Conservation (phyloP, 2,113 vertebrate genomes). For the Petaurus breviceps region DNA sequence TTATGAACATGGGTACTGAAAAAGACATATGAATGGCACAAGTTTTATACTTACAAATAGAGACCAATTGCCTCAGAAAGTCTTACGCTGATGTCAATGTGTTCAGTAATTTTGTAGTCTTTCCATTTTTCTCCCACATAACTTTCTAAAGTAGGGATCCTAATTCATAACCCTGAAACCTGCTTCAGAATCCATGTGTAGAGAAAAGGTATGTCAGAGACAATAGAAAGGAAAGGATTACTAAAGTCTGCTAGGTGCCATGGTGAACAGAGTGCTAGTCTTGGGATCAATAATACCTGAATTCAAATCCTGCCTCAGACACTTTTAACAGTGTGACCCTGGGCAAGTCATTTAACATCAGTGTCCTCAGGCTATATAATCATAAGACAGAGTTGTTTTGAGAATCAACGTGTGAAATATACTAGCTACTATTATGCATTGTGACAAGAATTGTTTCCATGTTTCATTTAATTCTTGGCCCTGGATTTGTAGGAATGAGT, state of each 20-base stretch:
- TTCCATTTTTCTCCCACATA: not conserved
- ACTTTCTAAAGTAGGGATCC: not conserved
- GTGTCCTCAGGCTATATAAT: not conserved
- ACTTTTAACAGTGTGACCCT: not conserved
- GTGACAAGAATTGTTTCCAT: not conserved
- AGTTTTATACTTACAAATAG: not conserved
- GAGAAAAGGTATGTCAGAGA: not conserved
- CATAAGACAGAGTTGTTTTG: not conserved
- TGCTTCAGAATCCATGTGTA: not conserved
- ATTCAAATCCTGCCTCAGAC: not conserved
- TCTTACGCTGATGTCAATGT: not conserved
- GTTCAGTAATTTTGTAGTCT: conserved; percentile 16
- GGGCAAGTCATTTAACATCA: not conserved
- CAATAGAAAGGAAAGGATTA: not conserved
- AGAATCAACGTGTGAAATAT: not conserved
- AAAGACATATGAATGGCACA: not conserved
- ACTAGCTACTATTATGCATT: not conserved
- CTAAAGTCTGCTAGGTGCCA: not conserved
- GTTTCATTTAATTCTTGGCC: not conserved
- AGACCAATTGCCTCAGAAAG: not conserved
- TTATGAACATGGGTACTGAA: conserved; percentile 5
- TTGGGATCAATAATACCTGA: not conserved
- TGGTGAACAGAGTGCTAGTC: not conserved
- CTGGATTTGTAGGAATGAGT: not conserved
- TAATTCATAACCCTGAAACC: conserved; percentile 10